Evolutionary conservation across 2,888 invertebrate species (phyloP).

Genomic region (Sphaerophoria rueppellii): DNA sequence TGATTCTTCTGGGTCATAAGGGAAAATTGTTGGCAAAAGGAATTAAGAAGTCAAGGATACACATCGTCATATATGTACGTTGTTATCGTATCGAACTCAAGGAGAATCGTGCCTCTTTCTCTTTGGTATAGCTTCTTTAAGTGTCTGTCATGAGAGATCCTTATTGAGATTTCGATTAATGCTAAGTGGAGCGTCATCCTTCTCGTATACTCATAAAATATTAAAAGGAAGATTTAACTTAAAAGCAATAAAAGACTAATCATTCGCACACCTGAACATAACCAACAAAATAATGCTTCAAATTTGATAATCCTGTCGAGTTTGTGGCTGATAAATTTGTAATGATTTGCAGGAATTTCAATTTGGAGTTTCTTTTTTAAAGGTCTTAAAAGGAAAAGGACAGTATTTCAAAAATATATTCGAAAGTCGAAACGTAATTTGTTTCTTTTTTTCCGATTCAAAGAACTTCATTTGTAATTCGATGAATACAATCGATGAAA

Average conservation of each 20-base stretch:
- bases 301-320: neutral
- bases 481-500: too few species aligned
- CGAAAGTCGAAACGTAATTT: neutral
- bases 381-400: neutral
- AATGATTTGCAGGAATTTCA: too few species aligned
- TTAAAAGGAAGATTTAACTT: constrained; percentile 2
- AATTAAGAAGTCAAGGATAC: constrained; percentile 38
- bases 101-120: constrained; percentile 11
- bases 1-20: neutral
- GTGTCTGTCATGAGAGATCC: neutral
- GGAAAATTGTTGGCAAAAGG: neutral
- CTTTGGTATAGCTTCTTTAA: neutral
- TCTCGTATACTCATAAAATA: constrained; percentile 5
- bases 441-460: constrained; percentile 1
- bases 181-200: constrained; percentile 30
- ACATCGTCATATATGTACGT: neutral
- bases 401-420: too few species aligned
- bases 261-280: neutral
- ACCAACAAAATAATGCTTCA: neutral
- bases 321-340: too few species aligned
- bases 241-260: neutral
- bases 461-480: neutral
- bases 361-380: neutral
- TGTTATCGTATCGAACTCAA: too few species aligned
- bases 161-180: constrained; percentile 13